These are phyloP conservation scores for Romanogobio albipinnatus DNA, from an alignment of 2,113 vertebrate genomes.

Conservation along the genomic window DNA sequence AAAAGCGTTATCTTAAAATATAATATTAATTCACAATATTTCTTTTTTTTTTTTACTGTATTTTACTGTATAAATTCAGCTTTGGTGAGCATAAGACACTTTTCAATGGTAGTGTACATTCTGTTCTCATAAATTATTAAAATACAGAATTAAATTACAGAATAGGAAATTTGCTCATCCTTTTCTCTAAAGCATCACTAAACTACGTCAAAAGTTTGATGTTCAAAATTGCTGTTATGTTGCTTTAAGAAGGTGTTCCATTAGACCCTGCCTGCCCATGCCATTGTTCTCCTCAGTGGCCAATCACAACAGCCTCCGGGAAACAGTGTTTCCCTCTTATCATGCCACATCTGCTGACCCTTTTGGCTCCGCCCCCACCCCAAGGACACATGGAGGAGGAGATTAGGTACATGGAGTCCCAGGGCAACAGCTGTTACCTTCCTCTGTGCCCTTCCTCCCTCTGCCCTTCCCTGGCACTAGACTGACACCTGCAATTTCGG, in stretches of 20 bases:
- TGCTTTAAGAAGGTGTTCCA: background rate
- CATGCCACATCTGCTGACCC: conserved; percentile 50
- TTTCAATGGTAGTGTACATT: background rate
- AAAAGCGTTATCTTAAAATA: background rate
- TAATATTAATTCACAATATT: background rate
- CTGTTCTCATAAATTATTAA: background rate
- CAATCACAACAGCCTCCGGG: background rate
- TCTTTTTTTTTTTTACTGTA: background rate
- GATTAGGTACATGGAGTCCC: conserved; percentile 22
- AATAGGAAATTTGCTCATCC: background rate
- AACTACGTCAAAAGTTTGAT: background rate
- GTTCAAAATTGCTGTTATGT: background rate
- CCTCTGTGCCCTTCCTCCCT: conserved; percentile 9
- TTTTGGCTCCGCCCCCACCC: conserved; percentile 15
- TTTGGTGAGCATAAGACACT: background rate
- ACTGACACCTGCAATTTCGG: conserved; percentile 26
- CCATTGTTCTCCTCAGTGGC: background rate
- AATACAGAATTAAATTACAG: background rate
- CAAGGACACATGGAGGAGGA: conserved; percentile 27
- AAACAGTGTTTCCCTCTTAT: conserved; percentile 1
- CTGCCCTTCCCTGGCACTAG: conserved; percentile 3
- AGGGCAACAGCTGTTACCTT: conserved; percentile 37
- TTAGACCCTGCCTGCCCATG: background rate
- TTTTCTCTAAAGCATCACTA: background rate
- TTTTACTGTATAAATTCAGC: background rate